Percentiles rank a stretch among this genome's conserved stretches.
Evolutionary conservation across 2,113 vertebrate genomes (phyloP).

Genomic region (Halichoerus grypus): DNA sequence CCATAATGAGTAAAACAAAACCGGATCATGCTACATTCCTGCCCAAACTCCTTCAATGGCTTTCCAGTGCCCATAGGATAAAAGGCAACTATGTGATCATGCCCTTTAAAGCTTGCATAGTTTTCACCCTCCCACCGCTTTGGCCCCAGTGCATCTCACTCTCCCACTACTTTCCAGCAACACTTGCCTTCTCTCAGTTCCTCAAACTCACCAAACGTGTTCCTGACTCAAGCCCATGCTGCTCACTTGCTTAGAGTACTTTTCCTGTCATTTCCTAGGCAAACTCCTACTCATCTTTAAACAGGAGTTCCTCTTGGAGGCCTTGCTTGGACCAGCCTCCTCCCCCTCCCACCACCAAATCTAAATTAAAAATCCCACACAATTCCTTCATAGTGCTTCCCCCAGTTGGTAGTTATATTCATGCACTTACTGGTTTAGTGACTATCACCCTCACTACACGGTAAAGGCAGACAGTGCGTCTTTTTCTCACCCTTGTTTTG

Average conservation of each 20-base stretch:
- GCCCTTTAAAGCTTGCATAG: background rate
- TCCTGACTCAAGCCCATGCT: background rate
- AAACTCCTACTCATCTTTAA: background rate
- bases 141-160: background rate
- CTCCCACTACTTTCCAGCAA: background rate
- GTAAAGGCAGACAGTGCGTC: background rate
- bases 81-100: background rate
- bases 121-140: background rate
- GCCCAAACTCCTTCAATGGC: background rate
- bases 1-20: background rate
- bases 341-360: background rate
- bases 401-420: background rate
- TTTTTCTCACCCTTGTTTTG: background rate
- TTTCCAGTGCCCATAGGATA: background rate
- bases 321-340: background rate
- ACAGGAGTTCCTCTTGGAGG: background rate
- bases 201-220: background rate
- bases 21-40: background rate
- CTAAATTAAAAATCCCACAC: background rate
- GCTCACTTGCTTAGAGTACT: background rate
- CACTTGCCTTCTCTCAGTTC: background rate
- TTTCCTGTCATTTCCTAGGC: background rate
- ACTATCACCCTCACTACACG: background rate
- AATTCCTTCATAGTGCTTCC: background rate
- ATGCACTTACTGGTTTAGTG: background rate